Conservation (phyloP, 2,797 vertebrate species). For the Setipinna tenuifilis region DNA sequence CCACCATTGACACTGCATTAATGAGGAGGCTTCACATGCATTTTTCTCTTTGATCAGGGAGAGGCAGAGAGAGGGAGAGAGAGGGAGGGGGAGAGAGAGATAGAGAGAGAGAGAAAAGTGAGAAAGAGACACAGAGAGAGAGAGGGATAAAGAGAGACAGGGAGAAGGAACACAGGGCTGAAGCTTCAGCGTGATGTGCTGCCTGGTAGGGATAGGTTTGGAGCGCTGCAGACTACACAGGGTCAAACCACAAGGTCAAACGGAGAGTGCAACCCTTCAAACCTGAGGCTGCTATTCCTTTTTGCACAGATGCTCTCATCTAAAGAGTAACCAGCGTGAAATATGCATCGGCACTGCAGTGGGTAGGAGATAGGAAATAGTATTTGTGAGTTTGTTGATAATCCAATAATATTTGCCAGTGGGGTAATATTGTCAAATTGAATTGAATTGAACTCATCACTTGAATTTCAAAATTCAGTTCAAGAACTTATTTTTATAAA, state of each 20-base stretch:
- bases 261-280: not conserved
- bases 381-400: too few relatives aligned
- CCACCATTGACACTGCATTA: slow-evolving; percentile 9
- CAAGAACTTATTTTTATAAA: too few relatives aligned
- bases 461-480: too few relatives aligned
- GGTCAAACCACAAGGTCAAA: too few relatives aligned
- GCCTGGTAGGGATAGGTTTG: not conserved
- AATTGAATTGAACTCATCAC: too few relatives aligned
- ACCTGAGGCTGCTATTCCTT: too few relatives aligned
- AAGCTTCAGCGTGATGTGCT: not conserved
- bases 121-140: not conserved
- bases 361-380: not conserved
- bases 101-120: not conserved
- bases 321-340: not conserved
- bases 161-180: not conserved
- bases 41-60: not conserved
- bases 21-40: not conserved
- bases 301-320: not conserved
- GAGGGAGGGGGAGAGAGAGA: not conserved
- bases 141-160: not conserved
- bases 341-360: not conserved
- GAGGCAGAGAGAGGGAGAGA: not conserved
- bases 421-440: too few relatives aligned
- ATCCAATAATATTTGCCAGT: too few relatives aligned
- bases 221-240: not conserved